Evolutionary conservation across 2,113 vertebrate species (phyloP), one percentile per base, ranked within the genome.

Genomic region (Salvelinus namaycush): DNA sequence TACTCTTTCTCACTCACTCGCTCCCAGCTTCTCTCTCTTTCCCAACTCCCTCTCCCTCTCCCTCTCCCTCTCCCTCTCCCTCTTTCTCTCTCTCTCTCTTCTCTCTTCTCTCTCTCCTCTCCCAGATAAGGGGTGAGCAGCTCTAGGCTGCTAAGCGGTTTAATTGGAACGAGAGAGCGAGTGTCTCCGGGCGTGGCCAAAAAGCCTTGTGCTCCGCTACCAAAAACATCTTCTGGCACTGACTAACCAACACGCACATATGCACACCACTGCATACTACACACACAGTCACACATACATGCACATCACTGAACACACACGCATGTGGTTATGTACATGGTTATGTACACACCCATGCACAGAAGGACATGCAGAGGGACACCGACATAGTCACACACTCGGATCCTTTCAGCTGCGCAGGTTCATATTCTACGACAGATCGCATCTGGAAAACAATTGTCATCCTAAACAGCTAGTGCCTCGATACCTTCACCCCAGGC

Each of bases 111-210:
- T 49, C 18, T 14, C 59, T 48, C 8, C 65, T 11, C 44, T 54
- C 22, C n/a, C 79, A 82, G 91, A 90, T 90, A 92, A 90, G 87
- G 86, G 81, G 74, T 81, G 81, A 39, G 68, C 78, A 75, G 89
- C 90, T 90, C 80, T 86, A 86, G 88, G 89, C 88, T 89, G 84
- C 81, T 89, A 86, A 86, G 86, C 87, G 88, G 87, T 68, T 89
- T 92, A 91, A 92, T 90, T 92, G 88, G 89, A 91, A 89, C 76
- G 71, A 67, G 77, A 86, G 77, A 83, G 85, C 4, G 16, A 54
- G 14, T 16, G 39, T 86, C 85, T 87, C 20, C 75, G 80, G 87
- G 87, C 86, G 78, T 87, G 87, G 85, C 87, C 89, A 89, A 76
- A 77, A 76, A 89, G 86, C 79, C 87, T 84, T 87, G 82, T 71